A percentile compares a stretch with the other conserved stretches of the same genome.
phyloP scores from a whole-genome alignment of 2,888 invertebrate genomes.

The Drosophila tripunctata region DNA sequence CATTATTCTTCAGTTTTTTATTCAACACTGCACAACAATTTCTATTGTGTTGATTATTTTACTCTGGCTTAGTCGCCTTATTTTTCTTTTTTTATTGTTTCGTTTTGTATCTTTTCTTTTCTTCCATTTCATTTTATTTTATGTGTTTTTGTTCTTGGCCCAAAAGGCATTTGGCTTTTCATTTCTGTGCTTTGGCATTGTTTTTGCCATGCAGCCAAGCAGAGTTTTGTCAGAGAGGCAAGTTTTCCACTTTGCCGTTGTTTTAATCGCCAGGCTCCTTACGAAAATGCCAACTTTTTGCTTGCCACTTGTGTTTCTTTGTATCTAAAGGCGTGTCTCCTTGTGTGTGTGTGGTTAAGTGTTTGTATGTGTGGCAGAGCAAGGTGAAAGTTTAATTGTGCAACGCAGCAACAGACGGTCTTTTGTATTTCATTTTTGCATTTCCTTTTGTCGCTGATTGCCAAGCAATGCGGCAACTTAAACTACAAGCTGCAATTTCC shows the following conservation, averaged over 20 bases:
- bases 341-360: not conserved
- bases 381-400: conserved; percentile 44
- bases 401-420: conserved; percentile 17
- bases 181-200: conserved; percentile 48
- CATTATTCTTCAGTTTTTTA: conserved; percentile 16
- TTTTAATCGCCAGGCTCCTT: conserved; percentile 30
- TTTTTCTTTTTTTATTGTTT: too few relatives aligned
- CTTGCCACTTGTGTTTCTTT: conserved; percentile 17
- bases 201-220: conserved; percentile 33
- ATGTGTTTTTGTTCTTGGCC: conserved; percentile 34
- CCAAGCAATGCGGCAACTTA: conserved; percentile 6
- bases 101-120: conserved; percentile 10
- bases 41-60: conserved; percentile 59
- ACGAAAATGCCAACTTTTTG: conserved; percentile 33
- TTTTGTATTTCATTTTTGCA: conserved; percentile 25
- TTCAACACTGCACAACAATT: conserved; percentile 37
- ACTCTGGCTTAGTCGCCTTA: conserved; percentile 27
- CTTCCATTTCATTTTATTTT: conserved; percentile 34
- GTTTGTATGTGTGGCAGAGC: conserved; percentile 2
- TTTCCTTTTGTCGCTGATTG: conserved; percentile 19
- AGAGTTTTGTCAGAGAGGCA: conserved; percentile 7
- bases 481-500: conserved; percentile 1
- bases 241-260: conserved; percentile 21
- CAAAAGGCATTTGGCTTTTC: conserved; percentile 51
- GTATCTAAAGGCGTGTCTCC: not conserved